Percentiles rank a stretch among this genome's conserved stretches.
Evolutionary conservation across 2,797 vertebrate species (phyloP).

Genomic region (Crocidura indochinensis): DNA sequence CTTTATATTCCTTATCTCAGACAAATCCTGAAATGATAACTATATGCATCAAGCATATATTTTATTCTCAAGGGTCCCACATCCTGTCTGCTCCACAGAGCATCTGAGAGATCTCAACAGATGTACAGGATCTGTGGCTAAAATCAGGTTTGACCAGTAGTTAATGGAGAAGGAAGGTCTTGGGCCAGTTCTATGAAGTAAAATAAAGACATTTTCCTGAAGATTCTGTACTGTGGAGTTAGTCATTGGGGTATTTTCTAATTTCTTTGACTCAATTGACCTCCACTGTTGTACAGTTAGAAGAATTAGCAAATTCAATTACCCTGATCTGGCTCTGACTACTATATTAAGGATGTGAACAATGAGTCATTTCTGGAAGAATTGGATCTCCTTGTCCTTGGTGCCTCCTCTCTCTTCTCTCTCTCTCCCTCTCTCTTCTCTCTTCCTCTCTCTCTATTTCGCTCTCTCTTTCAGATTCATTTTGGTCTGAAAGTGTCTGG

Average conservation of each 20-base stretch:
- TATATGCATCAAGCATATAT: neutral
- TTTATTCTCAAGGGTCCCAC: neutral
- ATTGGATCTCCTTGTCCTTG: neutral
- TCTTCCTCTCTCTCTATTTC: no score
- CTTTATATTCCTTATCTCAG: neutral
- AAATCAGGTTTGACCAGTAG: neutral
- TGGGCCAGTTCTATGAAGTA: neutral
- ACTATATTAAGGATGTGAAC: neutral
- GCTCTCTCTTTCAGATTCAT: neutral
- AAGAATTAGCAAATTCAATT: neutral
- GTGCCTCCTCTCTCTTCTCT: neutral
- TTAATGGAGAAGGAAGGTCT: neutral
- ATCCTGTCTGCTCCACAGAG: neutral
- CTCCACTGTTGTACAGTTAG: neutral
- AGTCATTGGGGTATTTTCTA: neutral
- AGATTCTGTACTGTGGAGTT: no score
- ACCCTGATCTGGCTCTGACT: neutral
- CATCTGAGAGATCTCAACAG: neutral
- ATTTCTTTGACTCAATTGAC: neutral
- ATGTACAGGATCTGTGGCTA: neutral
- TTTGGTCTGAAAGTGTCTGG: neutral
- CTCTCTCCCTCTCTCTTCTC: no score
- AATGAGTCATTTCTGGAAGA: accelerated
- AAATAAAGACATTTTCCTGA: neutral
- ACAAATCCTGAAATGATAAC: neutral